Base-by-base conservation (phyloP, 2,113 vertebrate genomes). In the Heterotilapia buettikoferi region DNA sequence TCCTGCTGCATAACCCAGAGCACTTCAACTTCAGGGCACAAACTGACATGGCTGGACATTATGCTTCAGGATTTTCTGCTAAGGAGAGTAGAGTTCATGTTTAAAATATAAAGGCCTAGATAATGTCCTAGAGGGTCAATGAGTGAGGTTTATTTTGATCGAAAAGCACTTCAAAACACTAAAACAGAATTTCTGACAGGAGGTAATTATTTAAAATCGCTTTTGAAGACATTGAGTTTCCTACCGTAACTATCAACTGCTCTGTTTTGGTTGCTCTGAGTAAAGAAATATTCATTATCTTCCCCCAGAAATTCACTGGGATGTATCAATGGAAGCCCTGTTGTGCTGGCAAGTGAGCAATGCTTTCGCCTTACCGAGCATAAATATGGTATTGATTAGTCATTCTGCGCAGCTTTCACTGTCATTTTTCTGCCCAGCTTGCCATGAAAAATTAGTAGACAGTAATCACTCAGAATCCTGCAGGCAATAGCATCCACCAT, bases 351-450 rank as follows among this genome's bases (percentile, higher is more conserved):
- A 89, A 93, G 90, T 93, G 94, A 97, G 95, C 94, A 94, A 94
- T 93, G 92, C 88, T 86, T 92, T 95, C 91, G 95, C 92, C 92
- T 90, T 91, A 76, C 92, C 9, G 88, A 90, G 91, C 93, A 96
- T 96, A 95, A 97, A 97, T 96, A 96, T 88, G 85, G 83, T 97
- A 97, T 97, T 94, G 96, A 97, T 97, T 95, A 95, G 92, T 91
- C 92, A 92, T 94, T 95, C 87, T 84, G 54, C 90, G 89, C 89
- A 89, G 92, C 90, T 94, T 93, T 93, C 83, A 29, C 90, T 93
- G 92, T 95, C 95, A 96, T 96, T 95, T 96, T 94, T 96, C 94
- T 91, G 47, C 71, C 80, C 89, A 3, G 59, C 85, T 91, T 84
- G 33, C 85, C 85, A 78, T 92, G 87, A 95, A 90, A 88, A 93